These are phyloP conservation scores for Spodoptera litura DNA, from an alignment of 1,140 invertebrate species.

Conservation along the genomic window DNA sequence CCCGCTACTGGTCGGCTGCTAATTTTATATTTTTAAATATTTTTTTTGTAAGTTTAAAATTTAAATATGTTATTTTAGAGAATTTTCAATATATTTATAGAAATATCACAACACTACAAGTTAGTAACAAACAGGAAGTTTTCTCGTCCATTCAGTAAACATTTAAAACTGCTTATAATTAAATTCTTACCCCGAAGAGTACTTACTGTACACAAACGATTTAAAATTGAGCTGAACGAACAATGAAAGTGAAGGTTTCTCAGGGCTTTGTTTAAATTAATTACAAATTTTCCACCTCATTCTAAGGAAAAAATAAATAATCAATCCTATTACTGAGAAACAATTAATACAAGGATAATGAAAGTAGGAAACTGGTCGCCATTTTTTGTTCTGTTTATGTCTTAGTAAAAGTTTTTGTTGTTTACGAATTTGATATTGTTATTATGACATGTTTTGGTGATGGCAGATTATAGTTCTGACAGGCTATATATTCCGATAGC, in stretches of 20 bases:
- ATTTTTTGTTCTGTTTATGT: not conserved
- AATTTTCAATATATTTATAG: no score
- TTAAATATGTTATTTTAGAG: no score
- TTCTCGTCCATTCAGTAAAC: not conserved
- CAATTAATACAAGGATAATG: conserved; percentile 22
- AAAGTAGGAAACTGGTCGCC: conserved; percentile 2
- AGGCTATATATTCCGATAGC: no score
- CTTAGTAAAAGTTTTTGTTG: not conserved
- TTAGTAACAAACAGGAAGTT: not conserved
- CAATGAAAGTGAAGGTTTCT: conserved; percentile 38
- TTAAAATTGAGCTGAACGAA: conserved; percentile 25
- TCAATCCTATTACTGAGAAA: conserved; percentile 31
- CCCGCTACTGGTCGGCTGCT: no score
- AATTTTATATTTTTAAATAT: no score
- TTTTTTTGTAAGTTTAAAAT: no score
- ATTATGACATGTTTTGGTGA: not conserved
- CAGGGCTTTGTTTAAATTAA: conserved; percentile 31
- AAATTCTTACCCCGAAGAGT: conserved; percentile 15
- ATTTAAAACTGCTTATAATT: conserved; percentile 16
- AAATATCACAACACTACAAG: no score
- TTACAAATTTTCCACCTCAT: conserved; percentile 40
- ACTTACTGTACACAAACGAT: conserved; percentile 14
- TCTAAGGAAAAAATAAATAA: conserved; percentile 9
- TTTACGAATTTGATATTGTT: no score
- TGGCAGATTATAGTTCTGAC: no score